Evolutionary conservation across 2,888 invertebrate genomes (phyloP), one percentile per base, ranked within the genome.

Genomic region (Mythimna impura): DNA sequence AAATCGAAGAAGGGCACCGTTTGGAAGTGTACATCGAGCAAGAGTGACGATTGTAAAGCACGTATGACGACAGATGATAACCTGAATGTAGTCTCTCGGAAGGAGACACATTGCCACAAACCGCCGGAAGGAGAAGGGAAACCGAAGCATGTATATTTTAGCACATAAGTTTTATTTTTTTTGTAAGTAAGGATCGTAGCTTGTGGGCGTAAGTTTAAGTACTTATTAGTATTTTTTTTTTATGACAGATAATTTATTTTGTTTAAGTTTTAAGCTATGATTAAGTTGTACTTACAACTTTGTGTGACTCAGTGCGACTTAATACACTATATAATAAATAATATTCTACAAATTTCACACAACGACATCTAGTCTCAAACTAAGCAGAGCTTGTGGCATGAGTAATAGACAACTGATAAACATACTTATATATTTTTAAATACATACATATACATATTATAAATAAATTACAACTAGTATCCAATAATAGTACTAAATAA

Each of bases 71-170:
- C 96, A 0, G 95, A 95, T 80, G 91, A 93, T 6, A 89, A 91
- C 74, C 85, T 96, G 5, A 91, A 93, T 50, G 89, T 96, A 0
- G 92, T 96, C 0, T 73, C 86, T 0, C 83, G 61, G 8, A 94
- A 92, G 75, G 91, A 91, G 0, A 77, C 77, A 1, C 96, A 96
- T 74, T 87, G 84, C 1, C 96, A 96, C 57, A 76, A 81, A n/a
- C 86, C 85, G 17, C 89, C 93, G 2, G 86, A 88, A 12, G 71
- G 83, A 0, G 89, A 89, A 6, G 74, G 79, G 6, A 95, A 92
- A 66, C 93, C 94, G 4, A 96, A 95, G 78, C 96, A 96, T 81
- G 93, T 96, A 2, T 96, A 95, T 89, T 96, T 96, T 87, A 90
- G 92, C 63, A 91, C 94, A 3, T 88, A 87, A 78, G 57, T 63